Base-by-base conservation (phyloP, 2,797 vertebrate genomes). In the Coracias cyanogaster region DNA sequence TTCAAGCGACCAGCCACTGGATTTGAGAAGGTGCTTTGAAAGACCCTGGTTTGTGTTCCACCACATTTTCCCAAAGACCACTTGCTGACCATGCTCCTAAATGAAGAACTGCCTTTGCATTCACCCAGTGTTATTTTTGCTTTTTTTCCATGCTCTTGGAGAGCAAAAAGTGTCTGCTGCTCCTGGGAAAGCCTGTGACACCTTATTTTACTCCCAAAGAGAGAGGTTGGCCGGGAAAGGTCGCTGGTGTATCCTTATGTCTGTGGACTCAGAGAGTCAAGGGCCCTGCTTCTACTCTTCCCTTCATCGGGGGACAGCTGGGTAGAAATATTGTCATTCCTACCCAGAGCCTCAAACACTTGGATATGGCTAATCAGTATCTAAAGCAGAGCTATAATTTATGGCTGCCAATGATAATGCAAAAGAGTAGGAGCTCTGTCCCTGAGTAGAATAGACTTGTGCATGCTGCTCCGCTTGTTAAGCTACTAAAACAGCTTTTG, bases 401-500 rank as follows among this genome's bases (percentile, higher is more conserved):
- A 72, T 58, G 69, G 35, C 54, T 93, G 62, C 24, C 70, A 46
- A 7, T 48, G 74, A 89, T 3, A 7, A 41, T 24, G 54, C 25
- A 77, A 62, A 80, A 61, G 61, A 29, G 43, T 62, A 77, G 65
- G 51, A 96, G 54, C 55, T 82, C 52, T 10, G 9, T 54, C 86
- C 51, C 67, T 48, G 92, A 52, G 45, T 9, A 67, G 48, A 78
- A 46, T 26, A 54, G 54, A 46, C 43, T 55, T 13, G 76, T 24
- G 84, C 60, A 31, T 54, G 81, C 73, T 67, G 85, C 77, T 86
- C 51, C 18, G 9, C 87, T 33, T 94, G 88, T 22, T 54, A 57
- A 86, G 65, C 89, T 93, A 37, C 83, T 39, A 80, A 94, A 93
- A 28, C 64, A 89, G 57, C 69, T 72, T 91, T 90, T 94, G 86